Evolutionary conservation across 2,888 invertebrate species (phyloP).

Genomic region (Zonitis immaculata): DNA sequence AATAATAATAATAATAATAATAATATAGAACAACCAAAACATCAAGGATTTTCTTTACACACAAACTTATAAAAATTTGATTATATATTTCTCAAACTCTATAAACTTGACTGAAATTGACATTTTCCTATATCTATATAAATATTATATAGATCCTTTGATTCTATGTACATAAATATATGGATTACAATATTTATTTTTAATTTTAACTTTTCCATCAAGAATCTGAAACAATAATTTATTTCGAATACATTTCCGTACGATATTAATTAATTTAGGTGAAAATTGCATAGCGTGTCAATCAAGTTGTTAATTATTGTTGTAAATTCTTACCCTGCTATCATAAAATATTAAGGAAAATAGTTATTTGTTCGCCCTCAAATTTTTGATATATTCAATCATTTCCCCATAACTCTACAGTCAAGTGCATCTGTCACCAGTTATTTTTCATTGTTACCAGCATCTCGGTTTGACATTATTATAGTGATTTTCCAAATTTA

Average conservation of each 20-base stretch:
- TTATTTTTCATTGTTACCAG: constrained; percentile 18
- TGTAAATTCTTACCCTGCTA: neutral
- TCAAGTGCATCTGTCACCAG: constrained; percentile 23
- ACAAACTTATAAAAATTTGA: neutral
- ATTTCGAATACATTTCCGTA: no score
- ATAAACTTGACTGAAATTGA: constrained; percentile 1
- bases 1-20: no score
- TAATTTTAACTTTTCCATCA: no score
- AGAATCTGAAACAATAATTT: no score
- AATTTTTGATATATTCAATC: constrained; percentile 21
- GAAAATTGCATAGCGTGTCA: neutral
- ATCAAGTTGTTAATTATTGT: neutral
- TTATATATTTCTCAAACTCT: neutral
- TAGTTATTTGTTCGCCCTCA: no score
- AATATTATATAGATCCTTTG: neutral
- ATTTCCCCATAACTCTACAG: constrained; percentile 23
- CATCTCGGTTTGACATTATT: constrained; percentile 11
- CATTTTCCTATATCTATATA: constrained; percentile 1
- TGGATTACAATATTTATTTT: no score
- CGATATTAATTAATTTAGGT: no score
- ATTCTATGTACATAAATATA: no score
- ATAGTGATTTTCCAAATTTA: neutral
- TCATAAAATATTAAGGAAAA: no score
- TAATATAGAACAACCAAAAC: constrained; percentile 8
- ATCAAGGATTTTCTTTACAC: constrained; percentile 3